Evolutionary conservation across 2,888 invertebrate genomes (phyloP).

Genomic region (Agrypnus murinus): DNA sequence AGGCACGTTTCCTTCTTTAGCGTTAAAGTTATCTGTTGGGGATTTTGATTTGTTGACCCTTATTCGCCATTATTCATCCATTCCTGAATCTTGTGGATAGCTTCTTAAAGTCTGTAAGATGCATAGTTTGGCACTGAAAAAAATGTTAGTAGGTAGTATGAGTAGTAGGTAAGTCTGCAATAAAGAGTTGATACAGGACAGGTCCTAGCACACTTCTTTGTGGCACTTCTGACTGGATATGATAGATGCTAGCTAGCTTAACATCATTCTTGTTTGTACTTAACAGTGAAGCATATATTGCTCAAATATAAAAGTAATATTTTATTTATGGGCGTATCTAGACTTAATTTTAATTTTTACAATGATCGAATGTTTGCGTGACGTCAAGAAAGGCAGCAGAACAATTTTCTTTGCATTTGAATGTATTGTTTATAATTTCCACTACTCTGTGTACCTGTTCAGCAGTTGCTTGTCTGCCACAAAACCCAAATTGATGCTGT

Average conservation of each 20-base stretch:
- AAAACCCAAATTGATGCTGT: slow-evolving; percentile 31
- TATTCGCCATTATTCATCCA: slow-evolving; percentile 29
- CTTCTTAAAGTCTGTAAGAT: slow-evolving; percentile 49
- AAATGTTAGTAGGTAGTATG: slow-evolving; percentile 51
- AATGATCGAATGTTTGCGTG: slow-evolving; percentile 15
- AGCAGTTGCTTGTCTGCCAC: slow-evolving; percentile 2
- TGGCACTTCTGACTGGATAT: slow-evolving; percentile 21
- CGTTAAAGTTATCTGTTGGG: slow-evolving; percentile 11
- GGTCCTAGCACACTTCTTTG: slow-evolving; percentile 53
- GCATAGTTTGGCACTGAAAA: too few relatives aligned
- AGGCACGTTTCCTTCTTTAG: slow-evolving; percentile 16
- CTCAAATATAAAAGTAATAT: slow-evolving; percentile 14
- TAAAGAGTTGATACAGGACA: slow-evolving; percentile 48
- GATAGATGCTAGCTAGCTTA: background rate
- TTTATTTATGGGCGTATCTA: slow-evolving; percentile 10
- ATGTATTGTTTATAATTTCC: slow-evolving; percentile 9
- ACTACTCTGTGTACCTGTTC: slow-evolving; percentile 26
- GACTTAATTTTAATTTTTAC: slow-evolving; percentile 29
- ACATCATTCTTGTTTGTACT: slow-evolving; percentile 8
- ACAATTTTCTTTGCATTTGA: slow-evolving; percentile 17
- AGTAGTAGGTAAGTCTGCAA: slow-evolving; percentile 52
- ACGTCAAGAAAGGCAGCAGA: slow-evolving; percentile 26
- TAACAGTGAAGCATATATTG: slow-evolving; percentile 10
- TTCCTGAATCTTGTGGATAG: slow-evolving; percentile 13
- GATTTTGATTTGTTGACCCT: slow-evolving; percentile 26